Conservation (phyloP, 2,888 invertebrate species). For the Helobdella robusta region DNA sequence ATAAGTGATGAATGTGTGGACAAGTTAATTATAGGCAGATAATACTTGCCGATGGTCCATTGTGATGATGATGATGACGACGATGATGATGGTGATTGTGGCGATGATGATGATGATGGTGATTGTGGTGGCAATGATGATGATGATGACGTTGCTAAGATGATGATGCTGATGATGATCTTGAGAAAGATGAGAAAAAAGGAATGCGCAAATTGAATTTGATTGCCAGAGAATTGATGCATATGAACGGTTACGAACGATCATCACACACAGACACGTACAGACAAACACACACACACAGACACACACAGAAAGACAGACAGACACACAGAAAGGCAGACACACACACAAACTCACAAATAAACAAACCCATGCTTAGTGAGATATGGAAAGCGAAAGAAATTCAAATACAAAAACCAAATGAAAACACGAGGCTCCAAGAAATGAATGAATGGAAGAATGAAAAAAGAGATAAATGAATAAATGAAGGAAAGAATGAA, state of each 20-base stretch:
- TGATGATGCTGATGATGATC: not conserved
- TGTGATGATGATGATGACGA: not conserved
- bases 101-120: not conserved
- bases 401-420: too few species aligned
- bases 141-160: not conserved
- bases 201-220: too few species aligned
- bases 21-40: not conserved
- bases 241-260: too few species aligned
- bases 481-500: too few species aligned
- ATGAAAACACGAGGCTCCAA: too few species aligned
- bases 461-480: too few species aligned
- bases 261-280: conserved; percentile 5
- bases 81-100: not conserved
- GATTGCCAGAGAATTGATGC: too few species aligned
- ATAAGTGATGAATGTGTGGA: not conserved
- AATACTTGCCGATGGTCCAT: too few species aligned
- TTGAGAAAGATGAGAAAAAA: too few species aligned
- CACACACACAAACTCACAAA: conserved; percentile 9
- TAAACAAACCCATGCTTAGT: too few species aligned
- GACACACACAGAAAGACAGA: conserved; percentile 4
- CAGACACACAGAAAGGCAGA: not conserved
- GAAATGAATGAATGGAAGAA: too few species aligned
- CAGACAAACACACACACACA: conserved; percentile 9
- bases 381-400: too few species aligned
- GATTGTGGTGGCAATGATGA: not conserved